Evolutionary conservation across 2,888 invertebrate species (phyloP), one percentile per base, ranked within the genome.

Genomic region (Cantharis lateralis): DNA sequence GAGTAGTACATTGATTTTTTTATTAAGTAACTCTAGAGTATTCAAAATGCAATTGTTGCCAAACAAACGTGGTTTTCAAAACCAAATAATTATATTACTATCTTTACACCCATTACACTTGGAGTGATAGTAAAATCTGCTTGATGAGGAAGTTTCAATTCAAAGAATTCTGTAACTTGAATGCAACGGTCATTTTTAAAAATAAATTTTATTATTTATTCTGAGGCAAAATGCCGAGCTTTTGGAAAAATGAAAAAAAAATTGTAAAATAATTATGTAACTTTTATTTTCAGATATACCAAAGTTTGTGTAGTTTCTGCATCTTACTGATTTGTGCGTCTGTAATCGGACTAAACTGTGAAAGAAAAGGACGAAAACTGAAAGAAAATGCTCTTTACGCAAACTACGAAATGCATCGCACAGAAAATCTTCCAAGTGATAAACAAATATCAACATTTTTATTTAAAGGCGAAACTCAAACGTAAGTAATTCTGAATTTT

Each of bases 381-480:
- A 84, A 80, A 71, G 76, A 78, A 70, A 70, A 73, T 68, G 28
- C 68, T n/a, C 78, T 75, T 28, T 80, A 79, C 10, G 81, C 82
- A 11, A 70, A 76, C 11, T 84, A 83, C 66, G 81, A 83, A n/a
- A 68, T 83, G 3, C 77, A 81, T 69, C 32, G 68, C 10, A 81
- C 81, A 11, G 77, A 82, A 61, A 70, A 78, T 62, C 81, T 88
- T 26, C 87, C 87, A 5, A 83, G 83, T 70, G 87, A 87, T 78
- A 80, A 84, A 16, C 87, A 87, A 78, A 82, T 88, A 20, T 85
- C 87, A 4, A 82, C 84, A 10, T 86, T 84, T 72, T 82, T 88
- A 66, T 74, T 81, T 48, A 83, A 85, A 69, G 85, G 83, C 24
- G 80, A 84, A 75, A 82, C 81, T 1, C 86, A 85, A 84, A 83